These are phyloP conservation scores for Notospermus geniculatus DNA, from an alignment of 1,140 invertebrate species.

Conservation along the genomic window DNA sequence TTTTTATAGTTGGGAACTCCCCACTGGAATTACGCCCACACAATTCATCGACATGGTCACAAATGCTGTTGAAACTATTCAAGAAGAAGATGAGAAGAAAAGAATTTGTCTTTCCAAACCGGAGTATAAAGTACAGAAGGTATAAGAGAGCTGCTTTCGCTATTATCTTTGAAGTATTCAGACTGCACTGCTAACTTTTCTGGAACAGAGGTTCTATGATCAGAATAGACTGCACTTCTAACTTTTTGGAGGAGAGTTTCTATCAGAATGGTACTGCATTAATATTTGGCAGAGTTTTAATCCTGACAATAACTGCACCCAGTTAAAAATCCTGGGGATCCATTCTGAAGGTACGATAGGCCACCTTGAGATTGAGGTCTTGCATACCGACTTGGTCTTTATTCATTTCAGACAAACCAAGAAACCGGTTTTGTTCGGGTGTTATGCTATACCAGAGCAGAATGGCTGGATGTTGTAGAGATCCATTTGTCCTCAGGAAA, in stretches of 20 bases:
- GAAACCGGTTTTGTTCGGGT: conserved; percentile 31
- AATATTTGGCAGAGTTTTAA: no score
- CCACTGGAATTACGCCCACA: no score
- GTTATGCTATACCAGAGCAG: conserved; percentile 34
- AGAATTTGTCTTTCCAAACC: conserved; percentile 1
- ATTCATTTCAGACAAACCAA: conserved; percentile 24
- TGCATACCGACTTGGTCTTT: neutral
- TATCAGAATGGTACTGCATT: no score
- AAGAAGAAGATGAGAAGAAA: neutral
- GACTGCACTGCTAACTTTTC: neutral
- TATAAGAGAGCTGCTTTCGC: neutral
- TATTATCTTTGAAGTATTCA: neutral
- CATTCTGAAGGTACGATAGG: neutral
- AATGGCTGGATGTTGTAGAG: conserved; percentile 41
- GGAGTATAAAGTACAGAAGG: conserved; percentile 21
- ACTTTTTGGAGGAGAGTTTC: no score
- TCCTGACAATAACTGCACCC: no score
- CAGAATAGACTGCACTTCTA: no score
- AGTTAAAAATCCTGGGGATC: no score
- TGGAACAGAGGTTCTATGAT: no score
- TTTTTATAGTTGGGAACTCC: no score
- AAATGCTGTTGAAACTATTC: no score
- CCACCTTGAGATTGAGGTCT: neutral
- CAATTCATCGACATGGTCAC: no score
- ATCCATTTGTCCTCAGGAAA: conserved; percentile 24